Evolutionary conservation across 2,888 invertebrate genomes (phyloP).

Genomic region (Leucophenga maculata): DNA sequence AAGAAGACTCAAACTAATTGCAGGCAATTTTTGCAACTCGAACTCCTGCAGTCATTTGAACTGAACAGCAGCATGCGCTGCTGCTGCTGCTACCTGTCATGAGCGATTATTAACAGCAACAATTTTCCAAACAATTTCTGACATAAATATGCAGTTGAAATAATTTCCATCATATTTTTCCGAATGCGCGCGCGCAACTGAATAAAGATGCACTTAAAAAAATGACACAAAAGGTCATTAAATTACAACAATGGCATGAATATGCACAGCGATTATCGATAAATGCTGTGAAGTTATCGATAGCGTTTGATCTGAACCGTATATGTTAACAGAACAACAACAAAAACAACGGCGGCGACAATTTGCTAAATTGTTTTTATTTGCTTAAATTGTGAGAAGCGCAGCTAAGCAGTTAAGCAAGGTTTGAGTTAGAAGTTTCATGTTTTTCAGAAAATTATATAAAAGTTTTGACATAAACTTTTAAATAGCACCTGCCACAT

Average conservation of each 20-base stretch:
- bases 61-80: not conserved
- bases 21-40: not conserved
- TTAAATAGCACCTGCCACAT: too few relatives aligned
- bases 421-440: too few relatives aligned
- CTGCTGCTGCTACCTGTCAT: slow-evolving; percentile 3
- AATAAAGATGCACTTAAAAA: slow-evolving; percentile 17
- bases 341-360: slow-evolving; percentile 4
- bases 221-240: slow-evolving; percentile 1
- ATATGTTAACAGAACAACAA: not conserved
- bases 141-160: slow-evolving; percentile 17
- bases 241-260: not conserved
- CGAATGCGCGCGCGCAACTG: not conserved
- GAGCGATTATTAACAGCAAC: slow-evolving; percentile 5
- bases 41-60: not conserved
- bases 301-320: not conserved
- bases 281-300: slow-evolving; percentile 5
- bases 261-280: not conserved
- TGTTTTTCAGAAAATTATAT: too few relatives aligned
- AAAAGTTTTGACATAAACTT: too few relatives aligned
- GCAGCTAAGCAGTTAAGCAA: too few relatives aligned
- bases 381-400: not conserved
- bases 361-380: slow-evolving; percentile 15
- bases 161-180: not conserved
- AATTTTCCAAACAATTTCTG: slow-evolving; percentile 8
- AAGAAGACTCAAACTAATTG: not conserved